Evolutionary conservation across 2,797 vertebrate genomes (phyloP).

Genomic region (Chelonia mydas): DNA sequence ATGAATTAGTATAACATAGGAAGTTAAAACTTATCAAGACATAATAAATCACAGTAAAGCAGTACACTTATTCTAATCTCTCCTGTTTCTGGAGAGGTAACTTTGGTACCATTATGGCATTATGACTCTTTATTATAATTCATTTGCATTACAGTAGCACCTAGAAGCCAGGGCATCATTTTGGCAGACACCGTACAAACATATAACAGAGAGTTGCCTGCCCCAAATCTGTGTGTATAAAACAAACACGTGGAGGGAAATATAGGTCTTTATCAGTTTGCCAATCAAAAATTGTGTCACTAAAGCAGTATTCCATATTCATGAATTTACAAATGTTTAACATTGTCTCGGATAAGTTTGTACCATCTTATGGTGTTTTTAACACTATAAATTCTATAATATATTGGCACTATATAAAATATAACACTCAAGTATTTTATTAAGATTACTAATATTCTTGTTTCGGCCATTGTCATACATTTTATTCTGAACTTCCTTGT

Average conservation of each 20-base stretch:
- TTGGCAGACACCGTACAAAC: neutral
- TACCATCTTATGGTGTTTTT: neutral
- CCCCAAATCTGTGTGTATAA: neutral
- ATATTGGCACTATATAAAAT: neutral
- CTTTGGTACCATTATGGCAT: neutral
- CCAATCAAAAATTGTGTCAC: neutral
- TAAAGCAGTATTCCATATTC: neutral
- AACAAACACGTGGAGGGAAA: neutral
- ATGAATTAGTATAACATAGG: neutral
- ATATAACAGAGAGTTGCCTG: neutral
- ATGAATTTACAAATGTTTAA: neutral
- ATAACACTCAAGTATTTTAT: neutral
- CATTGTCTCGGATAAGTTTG: neutral
- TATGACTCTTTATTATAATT: neutral
- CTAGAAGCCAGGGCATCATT: neutral
- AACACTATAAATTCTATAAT: neutral
- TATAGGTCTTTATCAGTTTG: neutral
- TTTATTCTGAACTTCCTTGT: neutral
- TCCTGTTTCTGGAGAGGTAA: neutral
- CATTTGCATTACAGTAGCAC: neutral
- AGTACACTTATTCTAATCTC: neutral
- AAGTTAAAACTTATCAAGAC: neutral
- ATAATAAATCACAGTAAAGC: neutral
- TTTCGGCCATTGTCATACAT: neutral
- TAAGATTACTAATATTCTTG: neutral